Percentiles rank a stretch among this genome's conserved stretches.
These are phyloP conservation scores for Beroe forskalii DNA, from an alignment of 37 sponge, comb jelly and placozoan genomes.

Conservation along the genomic window DNA sequence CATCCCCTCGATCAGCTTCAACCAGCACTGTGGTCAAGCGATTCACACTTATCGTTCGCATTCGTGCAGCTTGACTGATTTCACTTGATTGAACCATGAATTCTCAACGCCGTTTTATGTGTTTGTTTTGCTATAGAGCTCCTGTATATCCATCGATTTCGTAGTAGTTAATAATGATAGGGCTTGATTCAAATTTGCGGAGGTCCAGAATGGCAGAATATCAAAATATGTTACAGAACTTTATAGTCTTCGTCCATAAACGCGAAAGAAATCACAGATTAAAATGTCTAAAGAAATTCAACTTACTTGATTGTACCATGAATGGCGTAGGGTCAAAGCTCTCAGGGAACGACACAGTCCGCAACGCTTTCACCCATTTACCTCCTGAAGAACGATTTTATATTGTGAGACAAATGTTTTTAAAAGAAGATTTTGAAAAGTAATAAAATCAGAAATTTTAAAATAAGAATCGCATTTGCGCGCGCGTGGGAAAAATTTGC, in stretches of 20 bases:
- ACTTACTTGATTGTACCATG: constrained; percentile 53
- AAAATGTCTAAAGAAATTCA: too few species aligned
- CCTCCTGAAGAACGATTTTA: constrained; percentile 67
- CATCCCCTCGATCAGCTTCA: constrained; percentile 7
- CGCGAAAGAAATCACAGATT: too few species aligned
- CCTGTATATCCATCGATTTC: too few species aligned
- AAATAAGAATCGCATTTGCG: background rate
- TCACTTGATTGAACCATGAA: background rate
- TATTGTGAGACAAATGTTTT: too few species aligned
- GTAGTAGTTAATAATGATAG: too few species aligned
- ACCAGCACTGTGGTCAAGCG: constrained; percentile 35
- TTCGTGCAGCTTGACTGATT: background rate
- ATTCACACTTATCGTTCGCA: constrained; percentile 42
- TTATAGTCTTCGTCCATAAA: too few species aligned
- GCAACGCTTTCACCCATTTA: constrained; percentile 91
- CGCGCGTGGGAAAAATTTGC: background rate
- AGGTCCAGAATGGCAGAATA: too few species aligned
- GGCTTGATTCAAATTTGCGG: too few species aligned
- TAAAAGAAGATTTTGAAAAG: too few species aligned
- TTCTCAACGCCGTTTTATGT: background rate
- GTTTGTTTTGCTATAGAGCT: too few species aligned
- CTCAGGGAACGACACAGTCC: constrained; percentile 80
- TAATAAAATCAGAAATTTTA: too few species aligned
- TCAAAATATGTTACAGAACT: too few species aligned
- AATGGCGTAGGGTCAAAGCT: constrained; percentile 57